Evolutionary conservation across 2,888 invertebrate genomes (phyloP).

Genomic region (Drosophila borborema): DNA sequence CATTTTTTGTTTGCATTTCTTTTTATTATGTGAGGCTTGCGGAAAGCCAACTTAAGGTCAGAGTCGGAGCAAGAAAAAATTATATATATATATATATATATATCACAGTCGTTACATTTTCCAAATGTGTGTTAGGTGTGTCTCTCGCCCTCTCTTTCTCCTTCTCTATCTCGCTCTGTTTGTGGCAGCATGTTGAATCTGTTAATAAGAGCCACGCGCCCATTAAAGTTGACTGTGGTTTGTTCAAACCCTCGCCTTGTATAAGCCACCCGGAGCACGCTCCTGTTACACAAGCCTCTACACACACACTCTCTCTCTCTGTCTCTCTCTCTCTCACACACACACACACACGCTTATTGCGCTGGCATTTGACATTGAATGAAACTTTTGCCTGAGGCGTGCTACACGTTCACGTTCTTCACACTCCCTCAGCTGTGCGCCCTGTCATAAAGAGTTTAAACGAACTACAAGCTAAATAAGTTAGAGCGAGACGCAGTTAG

Average conservation of each 20-base stretch:
- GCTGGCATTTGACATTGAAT: constrained; percentile 52
- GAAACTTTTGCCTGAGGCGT: constrained; percentile 44
- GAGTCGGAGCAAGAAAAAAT: constrained; percentile 14
- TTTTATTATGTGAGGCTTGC: constrained; percentile 22
- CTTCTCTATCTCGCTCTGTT: constrained; percentile 9
- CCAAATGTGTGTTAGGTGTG: constrained; percentile 15
- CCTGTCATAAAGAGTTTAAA: constrained; percentile 61
- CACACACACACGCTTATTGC: neutral
- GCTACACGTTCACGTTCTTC: constrained; percentile 8
- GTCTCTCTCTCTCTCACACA: no score
- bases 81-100: constrained; percentile 17
- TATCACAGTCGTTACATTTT: constrained; percentile 29
- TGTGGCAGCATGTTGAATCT: constrained; percentile 64
- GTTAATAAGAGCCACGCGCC: constrained; percentile 74
- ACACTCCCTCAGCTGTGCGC: neutral
- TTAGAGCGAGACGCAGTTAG: neutral
- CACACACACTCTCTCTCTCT: no score
- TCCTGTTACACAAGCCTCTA: neutral
- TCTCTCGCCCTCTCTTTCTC: constrained; percentile 8
- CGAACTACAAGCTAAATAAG: constrained; percentile 50
- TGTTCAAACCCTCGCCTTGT: constrained; percentile 18
- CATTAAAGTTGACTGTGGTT: constrained; percentile 62
- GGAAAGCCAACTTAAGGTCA: constrained; percentile 50
- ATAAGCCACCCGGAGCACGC: constrained; percentile 4
- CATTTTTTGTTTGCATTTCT: neutral